phyloP scores from a whole-genome alignment of 1,140 invertebrate species.

The Notospermus geniculatus region DNA sequence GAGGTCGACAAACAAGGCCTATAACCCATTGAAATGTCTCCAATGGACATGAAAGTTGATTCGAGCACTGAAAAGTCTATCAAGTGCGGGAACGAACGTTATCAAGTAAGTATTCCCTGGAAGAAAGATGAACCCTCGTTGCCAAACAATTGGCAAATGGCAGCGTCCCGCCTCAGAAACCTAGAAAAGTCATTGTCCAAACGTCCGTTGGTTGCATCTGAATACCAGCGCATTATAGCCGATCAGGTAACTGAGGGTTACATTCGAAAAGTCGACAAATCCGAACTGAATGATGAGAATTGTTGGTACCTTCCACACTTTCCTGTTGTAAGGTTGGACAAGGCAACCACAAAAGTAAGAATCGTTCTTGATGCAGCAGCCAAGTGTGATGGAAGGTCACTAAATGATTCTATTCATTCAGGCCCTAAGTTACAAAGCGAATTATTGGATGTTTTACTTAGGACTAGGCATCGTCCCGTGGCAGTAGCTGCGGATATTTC shows the following conservation, averaged over 20 bases:
- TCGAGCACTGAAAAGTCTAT: not conserved
- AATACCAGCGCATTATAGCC: not conserved
- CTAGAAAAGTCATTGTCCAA: conserved; percentile 17
- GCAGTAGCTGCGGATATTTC: conserved; percentile 21
- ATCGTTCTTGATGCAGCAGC: conserved; percentile 24
- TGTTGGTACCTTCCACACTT: conserved; percentile 23
- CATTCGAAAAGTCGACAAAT: not conserved
- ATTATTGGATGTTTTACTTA: conserved; percentile 26
- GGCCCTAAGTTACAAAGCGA: conserved; percentile 50
- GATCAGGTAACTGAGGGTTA: not conserved
- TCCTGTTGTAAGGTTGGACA: conserved; percentile 12
- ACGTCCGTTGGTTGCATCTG: not conserved
- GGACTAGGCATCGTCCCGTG: conserved; percentile 25
- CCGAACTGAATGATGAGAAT: not conserved
- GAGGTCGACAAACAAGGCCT: too few relatives aligned
- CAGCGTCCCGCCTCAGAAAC: not conserved
- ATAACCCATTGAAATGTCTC: not conserved
- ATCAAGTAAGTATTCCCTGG: conserved; percentile 20
- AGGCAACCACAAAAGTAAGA: conserved; percentile 20
- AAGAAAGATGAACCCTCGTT: conserved; percentile 11
- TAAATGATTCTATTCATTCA: conserved; percentile 25
- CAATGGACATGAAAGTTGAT: not conserved
- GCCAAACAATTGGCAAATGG: not conserved
- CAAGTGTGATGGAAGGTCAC: not conserved
- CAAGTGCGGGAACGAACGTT: not conserved